Conservation (phyloP, 1,140 invertebrate genomes). For the Matsumurasca onukii region DNA sequence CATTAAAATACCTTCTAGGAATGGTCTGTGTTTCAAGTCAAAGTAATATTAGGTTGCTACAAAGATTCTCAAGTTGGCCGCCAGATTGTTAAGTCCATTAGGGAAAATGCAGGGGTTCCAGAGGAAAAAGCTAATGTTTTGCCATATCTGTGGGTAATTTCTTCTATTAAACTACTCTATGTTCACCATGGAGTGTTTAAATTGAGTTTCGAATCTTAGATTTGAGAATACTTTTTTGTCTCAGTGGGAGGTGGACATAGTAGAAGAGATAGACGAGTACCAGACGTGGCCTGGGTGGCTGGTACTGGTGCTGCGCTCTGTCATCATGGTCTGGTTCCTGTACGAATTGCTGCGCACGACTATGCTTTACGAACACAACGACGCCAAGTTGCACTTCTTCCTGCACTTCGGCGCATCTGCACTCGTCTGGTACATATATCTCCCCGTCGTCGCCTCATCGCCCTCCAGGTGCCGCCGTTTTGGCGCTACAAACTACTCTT, state of each 20-base stretch:
- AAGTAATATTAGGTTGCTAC: no score
- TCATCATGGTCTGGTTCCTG: conserved; percentile 95
- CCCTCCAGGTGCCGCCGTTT: conserved; percentile 87
- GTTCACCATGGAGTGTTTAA: no score
- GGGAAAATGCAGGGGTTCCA: no score
- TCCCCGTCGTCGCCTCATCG: conserved; percentile 93
- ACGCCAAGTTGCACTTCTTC: conserved; percentile 87
- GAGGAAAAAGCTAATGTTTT: no score
- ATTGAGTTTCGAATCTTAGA: no score
- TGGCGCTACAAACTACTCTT: conserved; percentile 95
- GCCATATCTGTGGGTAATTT: no score
- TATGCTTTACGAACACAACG: conserved; percentile 90
- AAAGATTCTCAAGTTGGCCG: no score
- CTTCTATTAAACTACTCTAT: no score
- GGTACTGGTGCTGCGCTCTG: conserved; percentile 79
- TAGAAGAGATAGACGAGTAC: conserved; percentile 95
- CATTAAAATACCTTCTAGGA: no score
- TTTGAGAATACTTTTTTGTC: no score
- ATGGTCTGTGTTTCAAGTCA: no score
- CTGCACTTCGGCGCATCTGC: conserved; percentile 96
- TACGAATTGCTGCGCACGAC: conserved; percentile 89
- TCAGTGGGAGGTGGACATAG: conserved; percentile 93
- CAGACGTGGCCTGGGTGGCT: conserved; percentile 96
- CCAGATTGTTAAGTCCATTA: no score
- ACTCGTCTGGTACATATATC: conserved; percentile 97